Conservation (phyloP, 2,113 vertebrate species). For the Taurulus bubalis region DNA sequence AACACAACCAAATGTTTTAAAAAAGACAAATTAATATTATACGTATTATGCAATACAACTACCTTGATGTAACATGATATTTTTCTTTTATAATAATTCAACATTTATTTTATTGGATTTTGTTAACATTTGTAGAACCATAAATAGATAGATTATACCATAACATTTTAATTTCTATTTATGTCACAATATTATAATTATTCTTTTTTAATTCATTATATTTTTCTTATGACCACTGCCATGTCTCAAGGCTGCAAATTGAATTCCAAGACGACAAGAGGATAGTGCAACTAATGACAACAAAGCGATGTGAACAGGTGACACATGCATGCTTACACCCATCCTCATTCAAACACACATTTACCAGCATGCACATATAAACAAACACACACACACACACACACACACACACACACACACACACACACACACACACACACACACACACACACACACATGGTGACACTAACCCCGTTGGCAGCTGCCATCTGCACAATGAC, state of each 20-base stretch:
- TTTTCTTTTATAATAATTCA: background rate
- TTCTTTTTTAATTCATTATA: background rate
- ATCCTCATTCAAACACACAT: conserved; percentile 18
- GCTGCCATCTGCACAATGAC: conserved; percentile 97
- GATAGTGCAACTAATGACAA: background rate
- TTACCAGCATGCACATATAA: conserved; percentile 18
- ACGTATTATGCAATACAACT: background rate
- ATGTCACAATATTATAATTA: background rate
- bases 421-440: conserved; percentile 45
- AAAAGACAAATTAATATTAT: background rate
- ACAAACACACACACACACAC: conserved; percentile 44
- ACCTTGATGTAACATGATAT: background rate
- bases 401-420: conserved; percentile 46
- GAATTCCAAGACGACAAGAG: background rate
- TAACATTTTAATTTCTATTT: background rate
- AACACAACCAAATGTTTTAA: background rate
- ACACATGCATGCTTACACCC: conserved; percentile 14
- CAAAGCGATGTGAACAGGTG: conserved; percentile 6
- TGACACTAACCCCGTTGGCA: conserved; percentile 96
- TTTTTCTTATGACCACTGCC: background rate
- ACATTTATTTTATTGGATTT: background rate
- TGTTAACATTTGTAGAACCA: background rate
- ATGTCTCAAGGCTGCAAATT: background rate
- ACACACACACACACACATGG: conserved; percentile 45
- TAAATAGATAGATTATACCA: background rate